Evolutionary conservation across 2,113 vertebrate species (phyloP).

Genomic region (Chlamydotis undulata): DNA sequence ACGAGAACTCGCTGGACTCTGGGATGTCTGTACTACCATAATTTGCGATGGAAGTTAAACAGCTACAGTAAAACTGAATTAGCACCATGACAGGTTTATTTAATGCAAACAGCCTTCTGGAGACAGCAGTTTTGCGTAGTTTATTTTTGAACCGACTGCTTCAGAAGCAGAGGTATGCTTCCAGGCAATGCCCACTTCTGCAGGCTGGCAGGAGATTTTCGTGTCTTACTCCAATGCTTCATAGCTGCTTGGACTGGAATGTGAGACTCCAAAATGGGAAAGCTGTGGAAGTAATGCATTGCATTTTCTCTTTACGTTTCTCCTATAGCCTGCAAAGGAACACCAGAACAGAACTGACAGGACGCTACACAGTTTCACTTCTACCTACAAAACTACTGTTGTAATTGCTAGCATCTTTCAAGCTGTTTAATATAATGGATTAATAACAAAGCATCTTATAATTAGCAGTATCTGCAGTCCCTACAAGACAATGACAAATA

Average conservation of each 20-base stretch:
- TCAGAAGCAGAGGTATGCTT: not conserved
- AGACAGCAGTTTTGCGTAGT: not conserved
- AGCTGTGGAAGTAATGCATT: not conserved
- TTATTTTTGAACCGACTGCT: not conserved
- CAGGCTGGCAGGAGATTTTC: not conserved
- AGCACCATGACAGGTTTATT: rapidly evolving
- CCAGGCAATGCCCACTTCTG: not conserved
- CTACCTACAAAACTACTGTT: not conserved
- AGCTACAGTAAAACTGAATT: rapidly evolving
- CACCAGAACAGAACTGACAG: not conserved
- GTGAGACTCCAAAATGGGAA: not conserved
- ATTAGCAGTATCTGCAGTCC: not conserved
- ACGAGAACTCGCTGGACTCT: not conserved
- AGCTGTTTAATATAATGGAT: not conserved
- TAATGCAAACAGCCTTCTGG: not conserved
- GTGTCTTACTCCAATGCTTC: not conserved
- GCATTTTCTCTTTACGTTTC: not conserved
- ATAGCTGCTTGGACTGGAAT: not conserved
- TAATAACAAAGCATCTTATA: not conserved
- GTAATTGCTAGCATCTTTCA: not conserved
- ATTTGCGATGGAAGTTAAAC: not conserved
- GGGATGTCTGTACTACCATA: not conserved
- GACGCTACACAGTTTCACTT: not conserved
- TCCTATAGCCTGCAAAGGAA: not conserved
- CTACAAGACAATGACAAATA: not conserved